Conservation (phyloP, 2,797 vertebrate species). For the Hoplostethus mediterraneus region DNA sequence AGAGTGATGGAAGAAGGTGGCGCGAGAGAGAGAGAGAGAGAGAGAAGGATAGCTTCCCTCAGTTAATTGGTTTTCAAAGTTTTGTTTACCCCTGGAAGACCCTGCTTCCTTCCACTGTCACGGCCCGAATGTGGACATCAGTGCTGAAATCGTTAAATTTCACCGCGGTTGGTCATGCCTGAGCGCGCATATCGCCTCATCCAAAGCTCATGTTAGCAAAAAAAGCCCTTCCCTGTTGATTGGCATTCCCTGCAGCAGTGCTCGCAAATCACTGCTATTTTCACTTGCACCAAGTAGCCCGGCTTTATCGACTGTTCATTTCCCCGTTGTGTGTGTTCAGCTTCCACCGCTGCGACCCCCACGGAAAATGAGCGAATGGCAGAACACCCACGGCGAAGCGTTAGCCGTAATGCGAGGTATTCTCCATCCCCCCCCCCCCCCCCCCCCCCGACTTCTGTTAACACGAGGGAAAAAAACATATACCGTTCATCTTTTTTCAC, state of each 20-base stretch:
- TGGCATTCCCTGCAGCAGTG: conserved; percentile 48
- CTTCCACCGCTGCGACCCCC: conserved; percentile 18
- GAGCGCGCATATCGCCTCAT: not conserved
- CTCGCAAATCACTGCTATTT: conserved; percentile 60
- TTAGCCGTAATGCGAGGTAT: not conserved
- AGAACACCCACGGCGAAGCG: conserved; percentile 8
- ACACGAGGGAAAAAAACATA: not conserved
- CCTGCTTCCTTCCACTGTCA: conserved; percentile 31
- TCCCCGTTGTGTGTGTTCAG: conserved; percentile 32
- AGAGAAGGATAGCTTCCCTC: conserved; percentile 44
- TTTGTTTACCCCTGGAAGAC: conserved; percentile 20
- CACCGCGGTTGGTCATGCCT: conserved; percentile 50
- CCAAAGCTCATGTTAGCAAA: conserved; percentile 43
- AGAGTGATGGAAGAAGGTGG: conserved; percentile 9
- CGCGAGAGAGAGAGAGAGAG: not conserved
- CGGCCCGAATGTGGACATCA: conserved; percentile 47
- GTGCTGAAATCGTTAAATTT: conserved; percentile 50
- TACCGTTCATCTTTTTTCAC: too few species aligned
- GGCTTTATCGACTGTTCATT: conserved; percentile 50
- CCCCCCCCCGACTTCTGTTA: not conserved
- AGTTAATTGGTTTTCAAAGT: conserved; percentile 65
- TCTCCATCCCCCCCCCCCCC: not conserved
- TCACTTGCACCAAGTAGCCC: conserved; percentile 32
- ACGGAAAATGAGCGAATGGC: conserved; percentile 21
- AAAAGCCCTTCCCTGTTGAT: conserved; percentile 45